phyloP scores from a whole-genome alignment of 2,888 invertebrate species.

The Toxonevra muliebris region DNA sequence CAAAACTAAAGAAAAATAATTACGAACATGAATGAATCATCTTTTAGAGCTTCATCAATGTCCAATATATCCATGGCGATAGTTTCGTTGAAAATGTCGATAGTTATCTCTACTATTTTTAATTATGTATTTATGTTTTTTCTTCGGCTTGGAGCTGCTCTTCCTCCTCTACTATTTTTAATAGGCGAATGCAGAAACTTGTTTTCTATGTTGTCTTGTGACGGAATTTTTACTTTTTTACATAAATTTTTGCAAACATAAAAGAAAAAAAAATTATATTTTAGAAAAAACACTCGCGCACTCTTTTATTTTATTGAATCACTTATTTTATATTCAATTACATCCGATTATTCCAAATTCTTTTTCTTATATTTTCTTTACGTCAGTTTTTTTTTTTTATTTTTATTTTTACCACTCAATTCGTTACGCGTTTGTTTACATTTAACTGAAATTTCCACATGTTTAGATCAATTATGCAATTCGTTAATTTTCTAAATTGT shows the following conservation, averaged over 20 bases:
- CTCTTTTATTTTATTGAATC: not conserved
- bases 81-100: constrained; percentile 8
- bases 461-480: constrained; percentile 17
- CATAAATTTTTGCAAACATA: not conserved
- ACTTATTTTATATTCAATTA: not conserved
- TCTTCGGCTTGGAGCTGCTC: not conserved
- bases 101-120: not conserved
- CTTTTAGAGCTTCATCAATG: constrained; percentile 63
- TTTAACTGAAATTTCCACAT: not conserved
- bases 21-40: constrained; percentile 65
- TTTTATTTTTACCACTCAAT: not conserved
- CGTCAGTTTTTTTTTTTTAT: not conserved
- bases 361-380: not conserved
- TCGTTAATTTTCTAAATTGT: not conserved
- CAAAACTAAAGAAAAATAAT: constrained; percentile 10
- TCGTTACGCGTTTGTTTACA: not conserved
- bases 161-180: not conserved
- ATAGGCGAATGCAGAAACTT: no score
- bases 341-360: not conserved
- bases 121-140: not conserved
- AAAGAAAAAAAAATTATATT: not conserved
- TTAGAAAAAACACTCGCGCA: not conserved
- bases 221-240: not conserved
- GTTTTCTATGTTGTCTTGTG: not conserved
- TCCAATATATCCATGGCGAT: constrained; percentile 62